phyloP scores from a whole-genome alignment of 2,888 invertebrate species.

The Cosmorhoe ocellata region DNA sequence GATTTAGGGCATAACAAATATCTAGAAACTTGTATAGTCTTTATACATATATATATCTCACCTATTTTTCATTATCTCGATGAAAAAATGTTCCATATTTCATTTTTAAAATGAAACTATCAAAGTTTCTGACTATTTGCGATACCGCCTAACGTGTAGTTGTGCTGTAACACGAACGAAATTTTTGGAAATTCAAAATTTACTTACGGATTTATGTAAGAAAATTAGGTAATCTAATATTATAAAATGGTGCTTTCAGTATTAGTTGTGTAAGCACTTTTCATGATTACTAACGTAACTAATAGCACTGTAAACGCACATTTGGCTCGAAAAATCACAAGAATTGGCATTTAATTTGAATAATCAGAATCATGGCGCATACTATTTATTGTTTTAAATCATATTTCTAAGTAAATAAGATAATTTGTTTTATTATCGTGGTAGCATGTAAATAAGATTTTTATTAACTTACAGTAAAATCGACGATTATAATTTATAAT shows the following conservation, averaged over 20 bases:
- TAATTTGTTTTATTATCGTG: constrained; percentile 55
- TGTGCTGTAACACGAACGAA: constrained; percentile 28
- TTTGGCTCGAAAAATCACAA: constrained; percentile 43
- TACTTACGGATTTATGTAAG: constrained; percentile 20
- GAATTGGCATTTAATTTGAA: constrained; percentile 26
- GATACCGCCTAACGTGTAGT: constrained; percentile 28
- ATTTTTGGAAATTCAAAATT: constrained; percentile 51
- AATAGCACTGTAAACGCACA: constrained; percentile 51
- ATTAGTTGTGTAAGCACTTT: constrained; percentile 74
- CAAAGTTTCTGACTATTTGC: constrained; percentile 16
- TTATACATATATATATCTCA: not conserved
- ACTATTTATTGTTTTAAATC: constrained; percentile 64
- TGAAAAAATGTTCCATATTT: not conserved
- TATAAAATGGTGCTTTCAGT: constrained; percentile 78
- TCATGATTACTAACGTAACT: constrained; percentile 39
- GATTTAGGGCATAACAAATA: too few relatives aligned
- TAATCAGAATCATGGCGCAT: constrained; percentile 30
- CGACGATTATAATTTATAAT: constrained; percentile 41
- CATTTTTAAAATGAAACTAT: not conserved
- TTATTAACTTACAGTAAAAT: constrained; percentile 62
- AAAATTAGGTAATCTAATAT: constrained; percentile 49
- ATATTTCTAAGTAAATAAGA: constrained; percentile 70
- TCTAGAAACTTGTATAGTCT: too few relatives aligned
- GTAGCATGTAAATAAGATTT: constrained; percentile 77
- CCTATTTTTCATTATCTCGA: not conserved